phyloP scores from a whole-genome alignment of 2,113 vertebrate genomes.

The Peucedramus taeniatus region DNA sequence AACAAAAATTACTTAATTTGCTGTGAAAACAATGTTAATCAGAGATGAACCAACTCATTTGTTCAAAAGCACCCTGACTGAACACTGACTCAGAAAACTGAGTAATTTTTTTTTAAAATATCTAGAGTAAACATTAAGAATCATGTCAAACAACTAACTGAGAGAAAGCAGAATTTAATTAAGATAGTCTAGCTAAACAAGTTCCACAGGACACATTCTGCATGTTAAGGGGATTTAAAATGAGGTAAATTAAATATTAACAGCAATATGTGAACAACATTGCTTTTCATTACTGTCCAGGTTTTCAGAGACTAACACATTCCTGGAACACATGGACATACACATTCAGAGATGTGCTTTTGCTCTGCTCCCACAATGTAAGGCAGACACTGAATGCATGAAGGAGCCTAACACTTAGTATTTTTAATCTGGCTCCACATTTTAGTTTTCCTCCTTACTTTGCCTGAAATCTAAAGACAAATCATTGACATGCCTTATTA shows the following conservation, averaged over 20 bases:
- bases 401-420: neutral
- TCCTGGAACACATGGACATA: neutral
- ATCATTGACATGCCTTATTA: neutral
- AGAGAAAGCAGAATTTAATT: neutral
- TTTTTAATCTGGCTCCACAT: neutral
- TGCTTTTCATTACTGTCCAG: neutral
- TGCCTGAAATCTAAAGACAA: neutral
- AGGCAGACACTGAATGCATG: neutral
- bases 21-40: neutral
- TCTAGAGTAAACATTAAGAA: neutral
- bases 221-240: neutral
- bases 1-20: neutral
- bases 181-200: neutral
- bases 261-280: neutral
- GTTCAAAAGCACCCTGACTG: neutral
- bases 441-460: neutral
- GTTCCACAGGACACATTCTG: neutral
- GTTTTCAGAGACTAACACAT: neutral
- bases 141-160: neutral
- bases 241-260: slow-evolving; percentile 15
- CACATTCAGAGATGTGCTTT: neutral
- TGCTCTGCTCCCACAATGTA: neutral
- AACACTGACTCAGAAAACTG: neutral
- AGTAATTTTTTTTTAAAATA: neutral
- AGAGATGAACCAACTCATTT: neutral